Percentiles rank a stretch among this genome's conserved stretches.
phyloP scores from a whole-genome alignment of 2,797 vertebrate genomes.

The Brachyrhaphis roseni region DNA sequence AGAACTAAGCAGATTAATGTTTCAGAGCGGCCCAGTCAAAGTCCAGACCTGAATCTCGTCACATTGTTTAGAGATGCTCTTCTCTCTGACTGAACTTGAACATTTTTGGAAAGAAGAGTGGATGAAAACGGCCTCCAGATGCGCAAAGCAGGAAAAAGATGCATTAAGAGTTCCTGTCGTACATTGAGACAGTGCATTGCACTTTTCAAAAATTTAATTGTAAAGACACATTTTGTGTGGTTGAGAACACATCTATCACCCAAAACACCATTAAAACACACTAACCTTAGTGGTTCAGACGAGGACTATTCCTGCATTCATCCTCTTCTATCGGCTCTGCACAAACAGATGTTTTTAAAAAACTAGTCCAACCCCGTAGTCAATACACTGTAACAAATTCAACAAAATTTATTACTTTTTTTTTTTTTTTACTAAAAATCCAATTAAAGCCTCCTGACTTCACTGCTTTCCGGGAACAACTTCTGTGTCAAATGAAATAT shows the following conservation, averaged over 20 bases:
- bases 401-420: neutral
- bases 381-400: neutral
- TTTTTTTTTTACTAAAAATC: neutral
- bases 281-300: neutral
- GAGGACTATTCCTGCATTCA: neutral
- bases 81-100: neutral
- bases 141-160: neutral
- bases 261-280: neutral
- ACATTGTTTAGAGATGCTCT: neutral
- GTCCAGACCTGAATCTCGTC: neutral
- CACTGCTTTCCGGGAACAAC: neutral
- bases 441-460: neutral
- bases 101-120: neutral
- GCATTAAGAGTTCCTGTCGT: neutral
- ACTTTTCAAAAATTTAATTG: neutral
- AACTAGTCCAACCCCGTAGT: neutral
- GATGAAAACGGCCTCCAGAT: neutral
- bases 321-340: neutral
- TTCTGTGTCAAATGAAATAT: slow-evolving; percentile 1
- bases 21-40: neutral
- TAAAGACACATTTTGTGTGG: neutral
- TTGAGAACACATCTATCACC: neutral
- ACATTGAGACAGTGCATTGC: neutral
- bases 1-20: neutral
- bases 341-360: neutral